Evolutionary conservation across 2,888 invertebrate genomes (phyloP), one percentile per base, ranked within the genome.

Genomic region (Portevinia maculata): DNA sequence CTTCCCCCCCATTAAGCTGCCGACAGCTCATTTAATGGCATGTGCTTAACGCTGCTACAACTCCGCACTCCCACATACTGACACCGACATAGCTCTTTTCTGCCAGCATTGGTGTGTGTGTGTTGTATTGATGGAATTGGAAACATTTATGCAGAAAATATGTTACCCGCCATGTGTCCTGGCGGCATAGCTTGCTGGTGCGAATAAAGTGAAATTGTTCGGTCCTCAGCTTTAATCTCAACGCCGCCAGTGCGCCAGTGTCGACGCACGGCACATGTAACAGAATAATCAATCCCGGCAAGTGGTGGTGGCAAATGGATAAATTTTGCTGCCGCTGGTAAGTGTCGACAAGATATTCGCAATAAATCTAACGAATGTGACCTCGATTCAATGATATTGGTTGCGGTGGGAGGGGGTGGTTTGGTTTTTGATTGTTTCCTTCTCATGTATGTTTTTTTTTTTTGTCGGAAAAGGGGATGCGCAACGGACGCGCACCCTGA

Each of bases 21-120:
- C 84, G 84, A 84, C 84, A 84, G 84, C 84, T 84, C 84, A 84
- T 84, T 84, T 84, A 84, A 84, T 84, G 79, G 84, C 64, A 74
- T 78, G 71, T 84, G 79, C 83, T 84, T 84, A 78, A 73, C 59
- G 59, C 69, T 84, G 84, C 28, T 69, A 79, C 69, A 69, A 74
- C 71, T 78, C 46, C 44, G n/a, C n/a, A 78, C 67, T 60, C 67
- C 74, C 69, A 59, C 75, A 39, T 50, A 50, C 60, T 46, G 46
- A 8, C 9, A 11, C 15, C 53, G 59, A 41, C 15, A 28, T 48
- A 9, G 17, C 19, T 15, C 13, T 5, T 13, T 34, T n/a, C 34
- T 15, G 13, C 6, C 4, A 37, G 34, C 4, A 15, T 44, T 15
- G 19, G 55, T 59, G 50, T 52, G 57, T 37, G 46, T 41, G 69